Conservation (phyloP, 1,140 invertebrate genomes). For the Andrena cerasifolii region DNA sequence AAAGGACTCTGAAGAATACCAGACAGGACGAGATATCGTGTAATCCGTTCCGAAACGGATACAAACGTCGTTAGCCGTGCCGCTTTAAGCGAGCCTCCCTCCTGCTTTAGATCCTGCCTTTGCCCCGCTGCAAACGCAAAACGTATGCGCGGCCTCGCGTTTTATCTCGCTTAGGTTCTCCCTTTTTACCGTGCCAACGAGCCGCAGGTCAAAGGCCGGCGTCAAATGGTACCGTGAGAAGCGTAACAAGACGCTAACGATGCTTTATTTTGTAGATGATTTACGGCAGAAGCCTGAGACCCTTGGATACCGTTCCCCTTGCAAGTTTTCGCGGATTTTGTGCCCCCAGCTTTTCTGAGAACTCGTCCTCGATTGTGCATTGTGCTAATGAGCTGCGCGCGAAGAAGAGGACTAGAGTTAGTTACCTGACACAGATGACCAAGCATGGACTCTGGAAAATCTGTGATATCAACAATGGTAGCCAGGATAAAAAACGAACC, state of each 20-base stretch:
- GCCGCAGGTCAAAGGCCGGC: background rate
- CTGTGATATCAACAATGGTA: too few relatives aligned
- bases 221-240: background rate
- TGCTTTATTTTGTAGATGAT: constrained; percentile 9
- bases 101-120: background rate
- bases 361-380: too few relatives aligned
- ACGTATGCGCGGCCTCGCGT: background rate
- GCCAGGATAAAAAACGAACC: too few relatives aligned
- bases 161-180: background rate
- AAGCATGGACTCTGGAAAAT: too few relatives aligned
- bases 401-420: too few relatives aligned
- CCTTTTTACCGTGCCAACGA: background rate
- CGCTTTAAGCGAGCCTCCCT: constrained; percentile 17
- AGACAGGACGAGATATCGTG: background rate
- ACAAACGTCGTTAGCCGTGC: constrained; percentile 25
- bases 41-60: background rate
- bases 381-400: too few relatives aligned
- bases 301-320: background rate
- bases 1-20: background rate
- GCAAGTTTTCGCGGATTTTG: background rate
- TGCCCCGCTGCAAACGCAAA: background rate
- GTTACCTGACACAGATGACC: too few relatives aligned
- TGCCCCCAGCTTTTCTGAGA: too few relatives aligned
- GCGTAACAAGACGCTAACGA: background rate
- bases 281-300: background rate